A percentile compares a stretch with the other conserved stretches of the same genome.
phyloP scores from a whole-genome alignment of 1,140 invertebrate genomes.

The Leptestheria dahalacensis region DNA sequence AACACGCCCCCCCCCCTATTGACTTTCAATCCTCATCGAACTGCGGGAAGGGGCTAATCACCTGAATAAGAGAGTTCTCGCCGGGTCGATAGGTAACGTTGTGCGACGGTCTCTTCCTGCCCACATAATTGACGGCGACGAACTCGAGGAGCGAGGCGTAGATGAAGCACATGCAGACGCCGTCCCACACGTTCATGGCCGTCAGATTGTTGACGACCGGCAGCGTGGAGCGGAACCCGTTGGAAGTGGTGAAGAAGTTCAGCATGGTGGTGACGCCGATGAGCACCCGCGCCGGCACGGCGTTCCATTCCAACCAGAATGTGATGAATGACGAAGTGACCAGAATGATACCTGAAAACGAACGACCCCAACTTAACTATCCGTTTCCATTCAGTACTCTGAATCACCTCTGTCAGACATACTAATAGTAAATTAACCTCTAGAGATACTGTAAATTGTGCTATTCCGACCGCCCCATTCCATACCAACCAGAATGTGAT shows the following conservation, averaged over 20 bases:
- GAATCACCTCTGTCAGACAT: too few relatives aligned
- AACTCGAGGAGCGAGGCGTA: constrained; percentile 85
- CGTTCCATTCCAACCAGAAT: constrained; percentile 92
- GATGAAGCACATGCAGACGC: constrained; percentile 91
- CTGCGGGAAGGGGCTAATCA: constrained; percentile 28
- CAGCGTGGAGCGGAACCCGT: constrained; percentile 43
- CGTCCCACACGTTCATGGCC: constrained; percentile 92
- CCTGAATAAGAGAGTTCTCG: constrained; percentile 79
- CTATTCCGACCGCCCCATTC: too few relatives aligned
- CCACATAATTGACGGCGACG: constrained; percentile 87
- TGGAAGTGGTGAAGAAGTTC: constrained; percentile 83
- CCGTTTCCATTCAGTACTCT: too few relatives aligned
- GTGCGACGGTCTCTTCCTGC: constrained; percentile 70
- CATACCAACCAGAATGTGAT: constrained; percentile 90
- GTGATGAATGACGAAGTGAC: constrained; percentile 89
- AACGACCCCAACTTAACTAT: too few relatives aligned
- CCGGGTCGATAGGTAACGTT: constrained; percentile 76
- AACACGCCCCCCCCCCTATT: too few relatives aligned
- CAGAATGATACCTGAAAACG: constrained; percentile 84
- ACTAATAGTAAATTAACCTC: too few relatives aligned
- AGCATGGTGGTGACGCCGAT: constrained; percentile 82
- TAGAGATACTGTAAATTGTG: too few relatives aligned
- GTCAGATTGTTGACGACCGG: constrained; percentile 84
- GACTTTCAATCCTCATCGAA: not conserved
- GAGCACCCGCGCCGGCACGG: constrained; percentile 72